Evolutionary conservation across 2,888 invertebrate species (phyloP).

Genomic region (Girardia tigrina): DNA sequence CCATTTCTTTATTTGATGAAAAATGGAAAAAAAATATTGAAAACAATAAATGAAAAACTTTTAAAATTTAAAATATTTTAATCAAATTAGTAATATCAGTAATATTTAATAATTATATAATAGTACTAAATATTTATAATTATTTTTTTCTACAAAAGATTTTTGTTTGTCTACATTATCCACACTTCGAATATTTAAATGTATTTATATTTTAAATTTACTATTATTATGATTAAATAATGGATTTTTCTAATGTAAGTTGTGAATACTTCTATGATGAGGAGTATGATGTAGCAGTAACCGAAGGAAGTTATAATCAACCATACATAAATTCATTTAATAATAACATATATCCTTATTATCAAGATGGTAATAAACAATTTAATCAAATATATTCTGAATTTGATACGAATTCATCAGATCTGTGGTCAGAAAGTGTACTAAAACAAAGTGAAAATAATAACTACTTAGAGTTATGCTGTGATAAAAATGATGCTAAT

Average conservation of each 20-base stretch:
- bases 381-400: neutral
- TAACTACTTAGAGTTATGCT: neutral
- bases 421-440: neutral
- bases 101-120: too few relatives aligned
- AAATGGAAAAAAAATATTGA: too few relatives aligned
- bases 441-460: neutral
- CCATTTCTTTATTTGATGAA: too few relatives aligned
- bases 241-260: conserved; percentile 1
- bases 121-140: too few relatives aligned
- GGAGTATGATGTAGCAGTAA: neutral
- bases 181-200: too few relatives aligned
- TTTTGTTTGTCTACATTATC: too few relatives aligned
- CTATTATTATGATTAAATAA: conserved; percentile 6
- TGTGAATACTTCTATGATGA: conserved; percentile 2
- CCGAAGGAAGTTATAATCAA: conserved; percentile 12
- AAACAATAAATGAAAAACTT: too few relatives aligned
- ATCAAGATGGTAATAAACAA: neutral
- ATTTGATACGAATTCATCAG: neutral
- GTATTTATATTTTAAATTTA: too few relatives aligned
- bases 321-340: conserved; percentile 8
- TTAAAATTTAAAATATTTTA: too few relatives aligned
- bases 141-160: too few relatives aligned
- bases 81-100: too few relatives aligned
- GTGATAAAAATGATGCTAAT: conserved; percentile 3
- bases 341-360: neutral